Percentiles rank a stretch among this genome's conserved stretches.
phyloP scores from a whole-genome alignment of 2,888 invertebrate species.

The Piscicola geometra region DNA sequence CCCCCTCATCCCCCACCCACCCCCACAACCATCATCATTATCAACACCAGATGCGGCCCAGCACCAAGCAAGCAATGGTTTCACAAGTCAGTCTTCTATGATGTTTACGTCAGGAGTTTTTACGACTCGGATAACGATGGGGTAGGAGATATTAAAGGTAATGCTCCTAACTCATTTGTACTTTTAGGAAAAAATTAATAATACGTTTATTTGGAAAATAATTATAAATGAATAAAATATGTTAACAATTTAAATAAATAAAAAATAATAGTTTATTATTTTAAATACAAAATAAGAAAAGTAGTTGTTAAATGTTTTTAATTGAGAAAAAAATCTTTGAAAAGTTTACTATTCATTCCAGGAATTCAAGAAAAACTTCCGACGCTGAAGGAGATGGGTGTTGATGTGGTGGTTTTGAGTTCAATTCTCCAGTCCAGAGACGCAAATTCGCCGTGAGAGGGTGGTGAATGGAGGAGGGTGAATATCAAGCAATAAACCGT shows the following conservation, averaged over 20 bases:
- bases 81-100: constrained; percentile 48
- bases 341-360: constrained; percentile 35
- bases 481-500: too few relatives aligned
- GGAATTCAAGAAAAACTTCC: constrained; percentile 48
- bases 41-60: constrained; percentile 30
- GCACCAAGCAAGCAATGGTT: constrained; percentile 47
- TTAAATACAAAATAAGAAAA: not conserved
- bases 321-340: too few relatives aligned
- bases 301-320: not conserved
- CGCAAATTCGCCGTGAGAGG: not conserved
- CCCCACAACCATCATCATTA: constrained; percentile 7
- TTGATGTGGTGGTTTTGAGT: constrained; percentile 48
- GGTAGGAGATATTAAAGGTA: constrained; percentile 51
- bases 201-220: too few relatives aligned
- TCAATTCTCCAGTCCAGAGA: constrained; percentile 46
- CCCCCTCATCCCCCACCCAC: constrained; percentile 7
- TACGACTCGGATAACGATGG: constrained; percentile 50
- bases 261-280: not conserved
- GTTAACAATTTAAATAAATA: too few relatives aligned
- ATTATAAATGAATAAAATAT: too few relatives aligned
- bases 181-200: too few relatives aligned
- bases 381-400: constrained; percentile 48
- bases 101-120: constrained; percentile 52
- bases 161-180: too few relatives aligned
- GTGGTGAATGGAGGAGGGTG: too few relatives aligned